These are phyloP conservation scores for Catotricha subobsoleta DNA, from an alignment of 2,888 invertebrate species.

Conservation along the genomic window DNA sequence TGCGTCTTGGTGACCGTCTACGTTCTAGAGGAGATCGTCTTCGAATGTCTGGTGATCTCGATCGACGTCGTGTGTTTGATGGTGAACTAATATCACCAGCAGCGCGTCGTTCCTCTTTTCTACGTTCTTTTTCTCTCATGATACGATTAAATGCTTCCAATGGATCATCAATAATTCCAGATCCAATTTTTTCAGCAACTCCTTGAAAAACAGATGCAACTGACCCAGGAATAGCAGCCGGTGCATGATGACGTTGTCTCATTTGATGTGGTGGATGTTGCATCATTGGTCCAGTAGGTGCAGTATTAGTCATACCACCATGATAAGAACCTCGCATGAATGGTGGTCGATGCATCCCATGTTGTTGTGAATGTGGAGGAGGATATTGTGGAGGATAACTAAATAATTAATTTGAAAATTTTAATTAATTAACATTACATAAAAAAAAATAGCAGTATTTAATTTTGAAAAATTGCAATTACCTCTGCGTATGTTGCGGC, in stretches of 20 bases:
- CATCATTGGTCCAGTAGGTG: slow-evolving; percentile 10
- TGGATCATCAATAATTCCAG: slow-evolving; percentile 57
- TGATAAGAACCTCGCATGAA: slow-evolving; percentile 5
- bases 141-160: slow-evolving; percentile 74
- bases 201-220: slow-evolving; percentile 25
- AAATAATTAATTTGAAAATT: background rate
- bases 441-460: too few relatives aligned
- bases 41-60: slow-evolving; percentile 20
- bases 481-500: too few relatives aligned
- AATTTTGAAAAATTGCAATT: too few relatives aligned
- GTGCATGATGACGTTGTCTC: slow-evolving; percentile 14
- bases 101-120: slow-evolving; percentile 29
- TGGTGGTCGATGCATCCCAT: slow-evolving; percentile 11
- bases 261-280: slow-evolving; percentile 9
- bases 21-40: slow-evolving; percentile 18
- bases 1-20: slow-evolving; percentile 18
- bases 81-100: slow-evolving; percentile 21
- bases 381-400: slow-evolving; percentile 8
- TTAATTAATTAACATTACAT: background rate
- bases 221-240: slow-evolving; percentile 7
- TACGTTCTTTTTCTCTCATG: slow-evolving; percentile 59
- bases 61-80: slow-evolving; percentile 31
- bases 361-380: slow-evolving; percentile 9
- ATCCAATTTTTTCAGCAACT: slow-evolving; percentile 25
- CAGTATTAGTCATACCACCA: slow-evolving; percentile 8